Evolutionary conservation across 2,888 invertebrate genomes (phyloP).

Genomic region (Ethmia dodecea): DNA sequence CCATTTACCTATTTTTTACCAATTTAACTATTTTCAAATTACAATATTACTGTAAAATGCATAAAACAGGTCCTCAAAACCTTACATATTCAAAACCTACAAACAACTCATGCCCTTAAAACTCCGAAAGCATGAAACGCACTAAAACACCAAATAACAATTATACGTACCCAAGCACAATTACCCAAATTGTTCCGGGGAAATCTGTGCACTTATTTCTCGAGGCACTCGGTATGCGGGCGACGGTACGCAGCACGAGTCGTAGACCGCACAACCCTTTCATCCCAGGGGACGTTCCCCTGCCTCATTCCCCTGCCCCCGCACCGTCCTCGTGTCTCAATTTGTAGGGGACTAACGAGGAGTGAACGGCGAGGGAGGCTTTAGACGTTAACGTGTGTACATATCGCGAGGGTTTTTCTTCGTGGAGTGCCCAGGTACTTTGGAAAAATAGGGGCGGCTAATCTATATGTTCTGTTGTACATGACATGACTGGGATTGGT

Average conservation of each 20-base stretch:
- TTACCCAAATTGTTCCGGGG: constrained; percentile 16
- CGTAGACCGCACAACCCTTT: constrained; percentile 21
- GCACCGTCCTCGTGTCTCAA: constrained; percentile 32
- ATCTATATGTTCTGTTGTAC: not conserved
- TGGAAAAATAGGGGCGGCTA: constrained; percentile 8
- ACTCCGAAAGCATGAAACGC: constrained; percentile 15
- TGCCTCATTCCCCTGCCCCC: constrained; percentile 18
- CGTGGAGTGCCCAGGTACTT: constrained; percentile 10
- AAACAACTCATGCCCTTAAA: no score
- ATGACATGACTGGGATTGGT: no score
- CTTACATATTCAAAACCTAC: not conserved
- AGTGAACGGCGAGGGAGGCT: constrained; percentile 40
- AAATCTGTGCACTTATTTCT: constrained; percentile 23
- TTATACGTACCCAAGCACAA: constrained; percentile 29
- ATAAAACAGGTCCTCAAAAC: no score
- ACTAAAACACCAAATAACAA: constrained; percentile 38
- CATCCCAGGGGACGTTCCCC: constrained; percentile 11
- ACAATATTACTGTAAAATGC: constrained; percentile 1
- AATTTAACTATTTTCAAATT: not conserved
- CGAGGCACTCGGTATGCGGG: constrained; percentile 21
- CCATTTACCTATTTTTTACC: no score
- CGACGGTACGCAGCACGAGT: constrained; percentile 10
- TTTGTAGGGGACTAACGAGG: constrained; percentile 53
- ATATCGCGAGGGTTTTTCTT: constrained; percentile 21
- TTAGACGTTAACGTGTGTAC: constrained; percentile 30